Percentiles rank a stretch among this genome's conserved stretches.
Evolutionary conservation across 1,140 invertebrate species (phyloP).

Genomic region (Trachymyrmex cornetzi): DNA sequence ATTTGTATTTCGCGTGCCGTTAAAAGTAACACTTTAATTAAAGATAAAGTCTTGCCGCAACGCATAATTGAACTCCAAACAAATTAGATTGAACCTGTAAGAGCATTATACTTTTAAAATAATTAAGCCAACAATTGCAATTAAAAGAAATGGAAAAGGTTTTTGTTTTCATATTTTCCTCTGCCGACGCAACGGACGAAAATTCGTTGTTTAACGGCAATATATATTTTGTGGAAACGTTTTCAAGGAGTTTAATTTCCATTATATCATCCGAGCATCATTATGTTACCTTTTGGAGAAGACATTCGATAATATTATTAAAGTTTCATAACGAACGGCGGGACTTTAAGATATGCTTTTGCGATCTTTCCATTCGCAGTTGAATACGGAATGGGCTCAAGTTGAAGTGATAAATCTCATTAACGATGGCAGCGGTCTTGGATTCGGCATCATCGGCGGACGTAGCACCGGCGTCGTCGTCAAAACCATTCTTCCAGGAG

Average conservation of each 20-base stretch:
- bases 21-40: background rate
- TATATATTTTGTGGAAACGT: background rate
- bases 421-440: slow-evolving; percentile 98
- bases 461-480: slow-evolving; percentile 98
- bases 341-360: background rate
- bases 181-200: background rate
- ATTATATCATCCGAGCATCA: background rate
- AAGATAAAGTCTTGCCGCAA: background rate
- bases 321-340: background rate
- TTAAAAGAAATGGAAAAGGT: background rate
- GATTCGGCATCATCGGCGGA: slow-evolving; percentile 99
- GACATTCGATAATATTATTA: background rate
- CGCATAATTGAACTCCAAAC: background rate
- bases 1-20: background rate
- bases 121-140: slow-evolving; percentile 7
- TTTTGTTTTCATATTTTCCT: background rate
- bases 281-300: background rate
- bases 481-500: slow-evolving; percentile 98
- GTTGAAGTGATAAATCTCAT: slow-evolving; percentile 98
- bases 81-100: background rate
- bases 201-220: background rate
- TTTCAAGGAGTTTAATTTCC: background rate
- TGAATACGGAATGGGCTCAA: slow-evolving; percentile 97
- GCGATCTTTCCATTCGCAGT: slow-evolving; percentile 83
- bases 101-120: background rate